Evolutionary conservation across 2,888 invertebrate genomes (phyloP).

Genomic region (Caenorhabditis imperialis): DNA sequence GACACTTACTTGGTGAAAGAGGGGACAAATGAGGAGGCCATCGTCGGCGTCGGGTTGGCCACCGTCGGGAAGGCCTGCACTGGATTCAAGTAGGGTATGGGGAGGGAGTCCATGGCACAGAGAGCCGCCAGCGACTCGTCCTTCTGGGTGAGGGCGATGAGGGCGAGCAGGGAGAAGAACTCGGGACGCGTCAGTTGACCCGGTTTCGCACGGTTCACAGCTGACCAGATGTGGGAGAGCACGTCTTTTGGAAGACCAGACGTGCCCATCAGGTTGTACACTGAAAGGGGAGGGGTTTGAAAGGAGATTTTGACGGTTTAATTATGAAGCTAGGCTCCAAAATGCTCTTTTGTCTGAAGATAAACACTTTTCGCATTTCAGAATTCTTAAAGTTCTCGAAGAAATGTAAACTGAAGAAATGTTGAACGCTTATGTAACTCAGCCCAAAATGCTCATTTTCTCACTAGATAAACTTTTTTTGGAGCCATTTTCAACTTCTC

Average conservation of each 20-base stretch:
- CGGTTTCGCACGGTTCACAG: constrained; percentile 79
- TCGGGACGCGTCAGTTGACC: constrained; percentile 80
- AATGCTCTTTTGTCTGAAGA: too few relatives aligned
- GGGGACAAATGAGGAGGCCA: constrained; percentile 38
- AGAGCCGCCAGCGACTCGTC: constrained; percentile 71
- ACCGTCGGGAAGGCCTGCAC: constrained; percentile 51
- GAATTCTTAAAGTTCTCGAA: too few relatives aligned
- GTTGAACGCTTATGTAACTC: too few relatives aligned
- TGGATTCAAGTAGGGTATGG: constrained; percentile 69
- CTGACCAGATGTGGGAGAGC: constrained; percentile 80
- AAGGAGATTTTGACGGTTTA: background rate
- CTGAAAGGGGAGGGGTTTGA: constrained; percentile 57
- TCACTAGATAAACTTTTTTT: too few relatives aligned
- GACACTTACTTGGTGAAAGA: constrained; percentile 36
- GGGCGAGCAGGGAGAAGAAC: constrained; percentile 80
- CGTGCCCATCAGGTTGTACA: constrained; percentile 80
- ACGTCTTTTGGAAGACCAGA: constrained; percentile 79
- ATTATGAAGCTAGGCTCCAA: background rate
- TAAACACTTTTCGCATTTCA: too few relatives aligned
- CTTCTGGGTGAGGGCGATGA: constrained; percentile 80
- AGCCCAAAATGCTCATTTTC: too few relatives aligned
- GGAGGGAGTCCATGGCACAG: constrained; percentile 66
- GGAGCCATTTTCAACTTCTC: too few relatives aligned
- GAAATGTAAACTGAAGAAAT: too few relatives aligned
- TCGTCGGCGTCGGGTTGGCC: constrained; percentile 15